Percentiles rank a stretch among this genome's conserved stretches.
These are phyloP conservation scores for Microdon myrmicae DNA, from an alignment of 2,888 invertebrate genomes.

Conservation along the genomic window DNA sequence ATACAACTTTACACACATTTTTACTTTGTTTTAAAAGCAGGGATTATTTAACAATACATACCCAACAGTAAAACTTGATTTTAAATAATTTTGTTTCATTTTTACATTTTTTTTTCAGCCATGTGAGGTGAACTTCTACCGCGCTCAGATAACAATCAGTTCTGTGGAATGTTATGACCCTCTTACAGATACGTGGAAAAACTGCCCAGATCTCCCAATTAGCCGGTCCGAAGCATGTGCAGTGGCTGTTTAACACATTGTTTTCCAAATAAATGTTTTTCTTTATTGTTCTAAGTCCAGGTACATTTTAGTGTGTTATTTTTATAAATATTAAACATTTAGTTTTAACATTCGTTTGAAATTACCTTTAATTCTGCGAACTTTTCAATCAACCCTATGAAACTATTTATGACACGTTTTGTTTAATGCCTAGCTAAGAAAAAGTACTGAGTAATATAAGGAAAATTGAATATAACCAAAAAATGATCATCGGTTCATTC, in stretches of 20 bases:
- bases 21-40: not conserved
- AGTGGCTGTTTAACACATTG: conserved; percentile 75
- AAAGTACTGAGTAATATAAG: conserved; percentile 12
- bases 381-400: not conserved
- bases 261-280: conserved; percentile 11
- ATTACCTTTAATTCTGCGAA: conserved; percentile 8
- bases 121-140: conserved; percentile 82
- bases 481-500: conserved; percentile 40
- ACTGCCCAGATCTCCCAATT: conserved; percentile 82
- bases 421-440: too few relatives aligned
- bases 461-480: conserved; percentile 16
- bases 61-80: not conserved
- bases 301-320: too few relatives aligned
- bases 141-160: conserved; percentile 84
- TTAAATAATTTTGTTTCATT: conserved; percentile 1
- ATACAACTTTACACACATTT: not conserved
- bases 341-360: conserved; percentile 1
- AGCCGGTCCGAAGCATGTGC: conserved; percentile 89
- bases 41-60: too few relatives aligned
- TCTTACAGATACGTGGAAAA: conserved; percentile 78
- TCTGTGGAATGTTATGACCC: conserved; percentile 89
- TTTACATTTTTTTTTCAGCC: conserved; percentile 64
- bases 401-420: conserved; percentile 12
- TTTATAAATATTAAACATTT: conserved; percentile 1
- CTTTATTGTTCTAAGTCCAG: conserved; percentile 17